These are phyloP conservation scores for Lasioglossum morio DNA, from an alignment of 2,888 invertebrate genomes.

Conservation along the genomic window DNA sequence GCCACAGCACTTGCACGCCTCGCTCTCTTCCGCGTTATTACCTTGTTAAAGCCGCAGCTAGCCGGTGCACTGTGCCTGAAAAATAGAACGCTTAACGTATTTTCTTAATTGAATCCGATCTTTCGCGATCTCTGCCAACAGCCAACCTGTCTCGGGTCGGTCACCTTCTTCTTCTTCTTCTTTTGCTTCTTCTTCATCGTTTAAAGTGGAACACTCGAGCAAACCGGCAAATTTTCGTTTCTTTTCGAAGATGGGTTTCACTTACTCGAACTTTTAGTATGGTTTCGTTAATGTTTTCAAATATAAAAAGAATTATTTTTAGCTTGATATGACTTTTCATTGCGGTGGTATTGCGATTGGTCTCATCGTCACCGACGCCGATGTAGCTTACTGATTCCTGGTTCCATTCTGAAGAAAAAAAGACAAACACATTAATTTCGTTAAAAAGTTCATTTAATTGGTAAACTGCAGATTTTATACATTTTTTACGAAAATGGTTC, in stretches of 20 bases:
- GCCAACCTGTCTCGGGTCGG: neutral
- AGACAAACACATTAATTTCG: neutral
- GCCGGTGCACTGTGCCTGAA: neutral
- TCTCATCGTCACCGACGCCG: too few relatives aligned
- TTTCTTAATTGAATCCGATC: neutral
- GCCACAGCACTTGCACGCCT: neutral
- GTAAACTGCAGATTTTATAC: neutral
- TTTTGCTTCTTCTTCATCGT: neutral
- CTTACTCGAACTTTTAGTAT: neutral
- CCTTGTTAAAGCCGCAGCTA: neutral
- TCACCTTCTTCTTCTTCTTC: neutral
- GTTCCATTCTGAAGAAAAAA: too few relatives aligned
- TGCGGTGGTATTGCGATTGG: too few relatives aligned
- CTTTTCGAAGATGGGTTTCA: too few relatives aligned
- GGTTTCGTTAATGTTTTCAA: neutral
- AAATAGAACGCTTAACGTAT: neutral
- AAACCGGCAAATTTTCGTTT: neutral
- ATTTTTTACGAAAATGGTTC: neutral
- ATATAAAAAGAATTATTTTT: neutral
- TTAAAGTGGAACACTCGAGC: too few relatives aligned
- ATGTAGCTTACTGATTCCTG: too few relatives aligned
- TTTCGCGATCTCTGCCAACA: neutral
- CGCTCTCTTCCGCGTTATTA: slow-evolving; percentile 24
- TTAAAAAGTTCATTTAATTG: neutral
- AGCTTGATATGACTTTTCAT: too few relatives aligned